Evolutionary conservation across 30 jellyfish, hydroid and myxozoan species (phyloP).

Genomic region (Aurelia sp.): DNA sequence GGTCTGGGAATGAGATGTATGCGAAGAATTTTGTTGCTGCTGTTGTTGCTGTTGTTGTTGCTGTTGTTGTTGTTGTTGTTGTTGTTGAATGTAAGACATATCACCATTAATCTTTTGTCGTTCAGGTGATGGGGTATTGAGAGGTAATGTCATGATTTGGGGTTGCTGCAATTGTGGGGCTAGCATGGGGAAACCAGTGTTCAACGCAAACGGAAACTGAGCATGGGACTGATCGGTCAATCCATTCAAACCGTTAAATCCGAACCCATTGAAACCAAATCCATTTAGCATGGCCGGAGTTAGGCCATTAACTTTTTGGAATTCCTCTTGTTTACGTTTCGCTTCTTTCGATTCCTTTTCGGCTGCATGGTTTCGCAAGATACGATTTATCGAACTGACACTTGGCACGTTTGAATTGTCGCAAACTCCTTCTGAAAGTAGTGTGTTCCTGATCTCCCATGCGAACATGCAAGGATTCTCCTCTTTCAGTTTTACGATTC

Average conservation of each 20-base stretch:
- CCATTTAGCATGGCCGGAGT: constrained; percentile 91
- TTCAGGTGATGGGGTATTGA: constrained; percentile 94
- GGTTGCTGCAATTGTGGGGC: constrained; percentile 89
- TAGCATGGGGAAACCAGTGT: constrained; percentile 94
- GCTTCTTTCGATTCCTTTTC: constrained; percentile 98
- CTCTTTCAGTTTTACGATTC: constrained; percentile 94
- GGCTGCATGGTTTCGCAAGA: constrained; percentile 97
- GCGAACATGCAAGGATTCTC: constrained; percentile 99
- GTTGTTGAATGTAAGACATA: constrained; percentile 50
- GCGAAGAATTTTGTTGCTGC: constrained; percentile 33
- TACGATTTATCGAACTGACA: constrained; percentile 95
- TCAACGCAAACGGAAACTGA: constrained; percentile 94
- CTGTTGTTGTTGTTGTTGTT: constrained; percentile 47
- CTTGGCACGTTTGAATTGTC: constrained; percentile 95
- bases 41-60: constrained; percentile 42
- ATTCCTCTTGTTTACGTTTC: constrained; percentile 92
- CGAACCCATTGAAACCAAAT: constrained; percentile 91
- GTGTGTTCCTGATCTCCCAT: constrained; percentile 95
- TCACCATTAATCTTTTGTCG: constrained; percentile 84
- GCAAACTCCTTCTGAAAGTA: constrained; percentile 94
- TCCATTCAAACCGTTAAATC: constrained; percentile 84
- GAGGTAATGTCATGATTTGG: constrained; percentile 89
- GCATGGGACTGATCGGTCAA: constrained; percentile 79
- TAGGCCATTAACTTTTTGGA: constrained; percentile 88
- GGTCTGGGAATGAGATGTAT: constrained; percentile 24